phyloP scores from a whole-genome alignment of 2,113 vertebrate species.

The Pandion haliaetus region DNA sequence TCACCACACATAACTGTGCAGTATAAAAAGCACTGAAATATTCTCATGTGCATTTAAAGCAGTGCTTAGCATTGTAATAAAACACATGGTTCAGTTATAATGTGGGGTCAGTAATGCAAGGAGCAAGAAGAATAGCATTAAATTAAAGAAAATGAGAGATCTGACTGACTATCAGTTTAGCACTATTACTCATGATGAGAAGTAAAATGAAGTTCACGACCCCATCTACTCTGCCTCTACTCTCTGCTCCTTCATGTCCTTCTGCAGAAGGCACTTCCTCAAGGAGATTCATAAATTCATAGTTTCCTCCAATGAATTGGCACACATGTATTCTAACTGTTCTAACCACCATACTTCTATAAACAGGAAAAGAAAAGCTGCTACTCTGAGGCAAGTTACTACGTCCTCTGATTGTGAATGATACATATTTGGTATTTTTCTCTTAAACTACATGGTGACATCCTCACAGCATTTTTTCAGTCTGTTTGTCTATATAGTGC shows the following conservation, averaged over 20 bases:
- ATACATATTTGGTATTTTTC: background rate
- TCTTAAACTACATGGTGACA: background rate
- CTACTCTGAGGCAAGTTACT: background rate
- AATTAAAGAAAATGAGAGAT: slow-evolving; percentile 66
- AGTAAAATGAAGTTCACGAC: slow-evolving; percentile 59
- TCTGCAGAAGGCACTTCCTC: slow-evolving; percentile 37
- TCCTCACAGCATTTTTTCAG: background rate
- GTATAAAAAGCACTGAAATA: background rate
- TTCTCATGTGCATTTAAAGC: slow-evolving; percentile 33
- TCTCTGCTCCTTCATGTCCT: slow-evolving; percentile 33
- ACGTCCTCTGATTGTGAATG: background rate
- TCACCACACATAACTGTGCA: background rate
- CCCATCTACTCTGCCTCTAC: slow-evolving; percentile 32
- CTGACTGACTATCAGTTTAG: slow-evolving; percentile 59
- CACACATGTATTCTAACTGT: background rate
- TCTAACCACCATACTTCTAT: background rate
- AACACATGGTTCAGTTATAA: slow-evolving; percentile 10
- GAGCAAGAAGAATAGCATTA: slow-evolving; percentile 50
- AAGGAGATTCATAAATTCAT: slow-evolving; percentile 55
- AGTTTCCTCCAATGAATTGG: background rate
- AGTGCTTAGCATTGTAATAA: slow-evolving; percentile 49
- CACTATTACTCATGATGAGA: slow-evolving; percentile 55
- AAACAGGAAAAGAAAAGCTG: background rate
- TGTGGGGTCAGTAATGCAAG: slow-evolving; percentile 56
- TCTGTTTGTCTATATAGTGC: background rate